Evolutionary conservation across 2,797 vertebrate genomes (phyloP).

Genomic region (Arrhamphus sclerolepis): DNA sequence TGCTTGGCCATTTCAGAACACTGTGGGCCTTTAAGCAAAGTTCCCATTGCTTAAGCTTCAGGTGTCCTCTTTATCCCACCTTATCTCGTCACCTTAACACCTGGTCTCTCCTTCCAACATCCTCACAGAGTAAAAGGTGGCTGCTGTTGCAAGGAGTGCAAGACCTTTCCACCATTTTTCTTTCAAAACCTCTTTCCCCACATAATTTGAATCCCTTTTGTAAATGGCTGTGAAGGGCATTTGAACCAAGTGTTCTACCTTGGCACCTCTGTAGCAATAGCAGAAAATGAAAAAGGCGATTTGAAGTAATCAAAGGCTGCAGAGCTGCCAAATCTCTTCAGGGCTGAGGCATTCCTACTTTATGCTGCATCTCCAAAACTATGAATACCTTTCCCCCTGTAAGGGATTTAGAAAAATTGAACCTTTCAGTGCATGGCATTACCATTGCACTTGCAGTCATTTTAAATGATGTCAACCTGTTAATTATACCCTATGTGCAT

Average conservation of each 20-base stretch:
- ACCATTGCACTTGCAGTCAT: constrained; percentile 72
- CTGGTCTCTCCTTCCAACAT: constrained; percentile 79
- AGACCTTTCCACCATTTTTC: constrained; percentile 69
- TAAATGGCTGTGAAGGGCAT: constrained; percentile 64
- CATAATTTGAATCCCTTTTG: constrained; percentile 54
- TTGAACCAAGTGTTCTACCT: constrained; percentile 64
- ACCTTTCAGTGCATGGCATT: constrained; percentile 73
- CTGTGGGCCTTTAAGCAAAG: constrained; percentile 74
- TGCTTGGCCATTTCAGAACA: constrained; percentile 81
- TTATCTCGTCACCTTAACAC: constrained; percentile 70
- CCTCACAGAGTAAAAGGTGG: constrained; percentile 69
- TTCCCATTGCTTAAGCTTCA: constrained; percentile 80
- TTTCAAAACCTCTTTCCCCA: constrained; percentile 53
- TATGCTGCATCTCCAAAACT: constrained; percentile 57
- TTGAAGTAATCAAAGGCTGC: constrained; percentile 63
- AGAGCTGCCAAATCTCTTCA: constrained; percentile 73
- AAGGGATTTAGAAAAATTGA: constrained; percentile 44
- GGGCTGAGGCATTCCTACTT: constrained; percentile 65
- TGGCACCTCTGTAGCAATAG: constrained; percentile 71
- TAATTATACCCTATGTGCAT: constrained; percentile 60
- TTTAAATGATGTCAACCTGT: constrained; percentile 45
- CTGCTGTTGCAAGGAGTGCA: constrained; percentile 81
- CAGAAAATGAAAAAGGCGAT: constrained; percentile 57
- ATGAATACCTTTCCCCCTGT: constrained; percentile 68
- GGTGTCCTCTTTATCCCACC: constrained; percentile 61